A percentile compares a stretch with the other conserved stretches of the same genome.
Conservation (phyloP, 2,113 vertebrate genomes). For the Platichthys stellatus region DNA sequence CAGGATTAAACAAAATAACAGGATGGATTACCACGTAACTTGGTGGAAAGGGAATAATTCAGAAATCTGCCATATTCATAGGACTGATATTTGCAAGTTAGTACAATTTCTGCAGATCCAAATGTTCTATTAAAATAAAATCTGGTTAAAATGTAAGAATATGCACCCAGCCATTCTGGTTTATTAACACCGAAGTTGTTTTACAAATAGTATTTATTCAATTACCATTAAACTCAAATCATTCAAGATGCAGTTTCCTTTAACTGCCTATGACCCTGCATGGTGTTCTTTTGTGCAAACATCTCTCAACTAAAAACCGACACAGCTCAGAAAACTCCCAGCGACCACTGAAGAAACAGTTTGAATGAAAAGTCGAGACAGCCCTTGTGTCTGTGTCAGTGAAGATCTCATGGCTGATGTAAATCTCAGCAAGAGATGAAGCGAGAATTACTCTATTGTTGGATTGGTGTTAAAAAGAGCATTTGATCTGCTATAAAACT, state of each 20-base stretch:
- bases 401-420: slow-evolving; percentile 60
- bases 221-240: background rate
- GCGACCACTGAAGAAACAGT: slow-evolving; percentile 22
- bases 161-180: no score
- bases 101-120: no score
- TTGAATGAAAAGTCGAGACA: slow-evolving; percentile 25
- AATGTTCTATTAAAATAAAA: no score
- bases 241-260: slow-evolving; percentile 2
- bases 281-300: background rate
- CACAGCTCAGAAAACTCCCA: slow-evolving; percentile 5
- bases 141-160: no score
- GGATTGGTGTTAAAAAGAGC: slow-evolving; percentile 19
- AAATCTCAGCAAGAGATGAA: slow-evolving; percentile 67
- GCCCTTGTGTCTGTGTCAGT: slow-evolving; percentile 21
- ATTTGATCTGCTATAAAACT: slow-evolving; percentile 55
- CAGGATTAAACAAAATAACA: no score
- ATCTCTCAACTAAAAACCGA: background rate
- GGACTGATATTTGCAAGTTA: no score
- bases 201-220: background rate
- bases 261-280: background rate
- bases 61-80: no score
- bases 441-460: slow-evolving; percentile 51
- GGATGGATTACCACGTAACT: no score
- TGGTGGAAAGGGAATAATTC: no score
- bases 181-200: background rate